Base-by-base conservation (phyloP, 1,140 invertebrate genomes). In the Pteromalus puparum region DNA sequence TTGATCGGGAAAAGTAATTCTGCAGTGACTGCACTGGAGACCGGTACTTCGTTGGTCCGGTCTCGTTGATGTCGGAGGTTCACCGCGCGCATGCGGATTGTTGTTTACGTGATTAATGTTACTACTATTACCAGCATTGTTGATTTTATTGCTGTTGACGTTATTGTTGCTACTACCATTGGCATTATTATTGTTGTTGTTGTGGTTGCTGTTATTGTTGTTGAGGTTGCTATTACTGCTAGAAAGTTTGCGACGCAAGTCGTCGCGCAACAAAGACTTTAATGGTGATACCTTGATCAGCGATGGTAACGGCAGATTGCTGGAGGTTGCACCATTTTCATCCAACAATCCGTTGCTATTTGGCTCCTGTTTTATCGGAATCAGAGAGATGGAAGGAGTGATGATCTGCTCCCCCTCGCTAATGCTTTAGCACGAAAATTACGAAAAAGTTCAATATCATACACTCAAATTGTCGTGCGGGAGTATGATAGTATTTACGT, bases 1-100 rank as follows among this genome's bases (percentile, higher is more conserved):
- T 89, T 97, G 97, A 93, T 99, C 98, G 2, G 97, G 97, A 93
- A 99, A 99, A 10, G 97, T 96, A 86, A 99, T 99, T 86, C 97
- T 96, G 93, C 98, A 99, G 91, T 97, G 98, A 26, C 95, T 94
- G 91, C 97, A 98, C 88, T 96, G 95, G 53, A 97, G 94, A 30
- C 94, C 93, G 88, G 91, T 94, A 68, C 90, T 93, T 80, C 91
- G 90, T 82, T 93, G 93, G 85, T 93, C 92, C 7, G 91, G 90
- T 81, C 91, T 91, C 83, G 91, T 94, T 86, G 91, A 94, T 86
- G 88, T 93, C 82, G 86, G 93, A 26, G 92, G 92, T 67, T 92
- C 92, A 26, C 92, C 91, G 9, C 91, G 89, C n/a, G 90, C 91
- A 75, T 92, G 91, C 48, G 87, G 30, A 68, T 88, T 89, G 28